Base-by-base conservation (phyloP, 2,888 invertebrate genomes). In the Papilio demoleus region DNA sequence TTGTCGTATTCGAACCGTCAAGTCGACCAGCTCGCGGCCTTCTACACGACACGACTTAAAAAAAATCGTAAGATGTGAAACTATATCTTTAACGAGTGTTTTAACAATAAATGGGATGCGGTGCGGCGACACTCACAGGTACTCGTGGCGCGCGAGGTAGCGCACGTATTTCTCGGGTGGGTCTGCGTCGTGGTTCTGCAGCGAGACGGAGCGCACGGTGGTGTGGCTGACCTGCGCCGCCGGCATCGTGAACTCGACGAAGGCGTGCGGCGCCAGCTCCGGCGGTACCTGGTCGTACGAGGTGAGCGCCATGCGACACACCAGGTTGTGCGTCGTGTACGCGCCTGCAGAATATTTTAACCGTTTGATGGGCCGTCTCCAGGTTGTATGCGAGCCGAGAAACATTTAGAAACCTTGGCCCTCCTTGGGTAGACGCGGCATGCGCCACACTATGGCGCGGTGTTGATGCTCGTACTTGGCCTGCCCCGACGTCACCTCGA, bases 391-490 rank as follows among this genome's bases (percentile, higher is more conserved):
- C 31, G 19, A 38, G 8, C 6, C 8, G 56, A 53, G 19, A 31
- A 27, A 47, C 4, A 27, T n/a, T 11, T 34, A 17, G n/a, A 84
- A 38, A 98, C 99, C 99, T 94, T 99, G 99, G 74, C 99, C 99
- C 90, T 99, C 98, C 88, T 99, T 99, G 67, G 99, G 99, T 79
- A 99, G 94, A 65, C 99, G 94, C 9, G 98, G 97, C 94, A 99
- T 99, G 77, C 99, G 94, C 99, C 99, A 99, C 36, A 99, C 99
- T 78, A 99, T 97, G 70, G 99, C 96, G 74, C 97, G 94, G 92
- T 99, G 99, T 83, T 99, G 98, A 92, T 99, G 99, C 90, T 99
- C 99, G 90, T 99, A 99, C 92, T 99, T 99, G 68, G 99, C 99
- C 86, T 97, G 95, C 60, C 98, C 99, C 0, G 98, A 98, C 12